A percentile compares a stretch with the other conserved stretches of the same genome.
Evolutionary conservation across 35 echinoderm and acorn worm species (phyloP).

Genomic region (Lytechinus variegatus): DNA sequence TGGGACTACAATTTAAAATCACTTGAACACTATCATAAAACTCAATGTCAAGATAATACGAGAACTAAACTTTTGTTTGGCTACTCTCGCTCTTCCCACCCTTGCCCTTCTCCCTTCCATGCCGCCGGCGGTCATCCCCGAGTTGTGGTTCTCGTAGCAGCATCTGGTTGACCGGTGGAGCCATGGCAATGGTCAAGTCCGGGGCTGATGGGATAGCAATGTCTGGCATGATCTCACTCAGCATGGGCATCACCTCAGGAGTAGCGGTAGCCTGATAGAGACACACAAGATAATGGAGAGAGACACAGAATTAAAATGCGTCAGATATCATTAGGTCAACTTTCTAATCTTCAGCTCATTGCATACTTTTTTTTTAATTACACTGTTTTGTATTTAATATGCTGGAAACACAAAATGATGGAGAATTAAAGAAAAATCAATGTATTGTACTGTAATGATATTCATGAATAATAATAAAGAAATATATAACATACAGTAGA

Average conservation of each 20-base stretch:
- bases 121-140: slow-evolving; percentile 70
- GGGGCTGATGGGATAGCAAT: slow-evolving; percentile 98
- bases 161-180: slow-evolving; percentile 97
- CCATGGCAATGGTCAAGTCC: slow-evolving; percentile 97
- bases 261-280: slow-evolving; percentile 74
- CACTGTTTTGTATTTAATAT: too few species aligned
- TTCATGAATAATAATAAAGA: too few species aligned
- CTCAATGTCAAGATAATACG: not conserved
- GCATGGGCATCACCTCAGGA: slow-evolving; percentile 90
- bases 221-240: slow-evolving; percentile 99
- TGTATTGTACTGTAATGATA: too few species aligned
- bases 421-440: not conserved
- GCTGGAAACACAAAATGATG: not conserved
- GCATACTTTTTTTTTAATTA: too few species aligned
- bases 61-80: slow-evolving; percentile 42
- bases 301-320: not conserved
- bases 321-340: not conserved
- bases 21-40: not conserved
- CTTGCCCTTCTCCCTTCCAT: slow-evolving; percentile 56
- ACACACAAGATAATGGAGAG: slow-evolving; percentile 8
- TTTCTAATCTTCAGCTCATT: too few species aligned
- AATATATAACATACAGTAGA: too few species aligned
- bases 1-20: not conserved
- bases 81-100: slow-evolving; percentile 51
- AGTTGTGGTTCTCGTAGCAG: slow-evolving; percentile 88